Evolutionary conservation across 2,797 vertebrate species (phyloP).

Genomic region (Hybognathus amarus): DNA sequence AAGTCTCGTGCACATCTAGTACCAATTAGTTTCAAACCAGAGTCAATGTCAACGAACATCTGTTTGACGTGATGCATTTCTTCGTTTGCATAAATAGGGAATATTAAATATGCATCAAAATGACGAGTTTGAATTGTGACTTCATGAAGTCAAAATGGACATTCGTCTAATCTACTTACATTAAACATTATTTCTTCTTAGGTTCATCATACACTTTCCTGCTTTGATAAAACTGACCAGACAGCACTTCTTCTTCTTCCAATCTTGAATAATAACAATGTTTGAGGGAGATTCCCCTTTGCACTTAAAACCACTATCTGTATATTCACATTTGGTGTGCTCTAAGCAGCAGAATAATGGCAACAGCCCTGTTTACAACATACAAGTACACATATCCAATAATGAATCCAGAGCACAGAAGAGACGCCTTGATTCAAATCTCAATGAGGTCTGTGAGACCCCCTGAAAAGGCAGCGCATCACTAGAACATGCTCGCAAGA

Average conservation of each 20-base stretch:
- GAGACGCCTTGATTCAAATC: conserved; percentile 40
- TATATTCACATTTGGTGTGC: conserved; percentile 45
- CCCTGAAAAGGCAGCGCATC: conserved; percentile 46
- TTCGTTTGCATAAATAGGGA: background rate
- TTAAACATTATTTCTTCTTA: background rate
- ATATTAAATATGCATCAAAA: background rate
- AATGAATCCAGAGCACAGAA: conserved; percentile 15
- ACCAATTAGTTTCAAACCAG: too few relatives aligned
- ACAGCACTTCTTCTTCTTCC: background rate
- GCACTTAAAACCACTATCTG: conserved; percentile 55
- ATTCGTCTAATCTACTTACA: background rate
- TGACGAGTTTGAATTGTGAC: background rate
- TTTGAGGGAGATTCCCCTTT: background rate
- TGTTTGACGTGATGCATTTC: background rate
- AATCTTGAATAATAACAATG: background rate
- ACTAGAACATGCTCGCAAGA: conserved; percentile 41
- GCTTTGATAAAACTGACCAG: background rate
- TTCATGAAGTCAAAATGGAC: background rate
- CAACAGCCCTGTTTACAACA: conserved; percentile 20
- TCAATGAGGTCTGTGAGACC: conserved; percentile 53
- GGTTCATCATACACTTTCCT: background rate
- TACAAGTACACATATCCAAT: conserved; percentile 51
- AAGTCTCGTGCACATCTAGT: background rate
- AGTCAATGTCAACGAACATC: background rate
- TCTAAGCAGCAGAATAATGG: background rate